phyloP scores from a whole-genome alignment of 2,888 invertebrate species.

The Digitonthophagus gazella region DNA sequence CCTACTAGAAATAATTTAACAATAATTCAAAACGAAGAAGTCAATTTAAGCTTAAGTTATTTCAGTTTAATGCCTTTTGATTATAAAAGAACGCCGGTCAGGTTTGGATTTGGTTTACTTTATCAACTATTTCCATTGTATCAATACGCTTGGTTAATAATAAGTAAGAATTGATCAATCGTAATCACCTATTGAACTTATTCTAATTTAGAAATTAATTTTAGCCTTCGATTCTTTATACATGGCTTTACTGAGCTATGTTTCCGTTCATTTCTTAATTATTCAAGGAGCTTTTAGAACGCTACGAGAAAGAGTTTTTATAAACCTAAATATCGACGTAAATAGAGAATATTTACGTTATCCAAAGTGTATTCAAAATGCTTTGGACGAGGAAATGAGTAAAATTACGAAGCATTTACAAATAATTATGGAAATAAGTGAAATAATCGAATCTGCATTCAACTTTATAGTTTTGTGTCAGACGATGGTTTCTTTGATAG shows the following conservation, averaged over 20 bases:
- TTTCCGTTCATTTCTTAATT: conserved; percentile 36
- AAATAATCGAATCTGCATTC: conserved; percentile 35
- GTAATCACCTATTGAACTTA: too few species aligned
- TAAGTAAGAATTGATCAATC: conserved; percentile 26
- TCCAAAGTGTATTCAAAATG: conserved; percentile 25
- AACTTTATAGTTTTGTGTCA: conserved; percentile 37
- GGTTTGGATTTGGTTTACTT: conserved; percentile 31
- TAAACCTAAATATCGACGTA: conserved; percentile 20
- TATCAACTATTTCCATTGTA: conserved; percentile 34
- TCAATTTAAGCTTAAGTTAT: conserved; percentile 29
- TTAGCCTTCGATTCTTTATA: conserved; percentile 39
- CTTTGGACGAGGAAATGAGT: conserved; percentile 36
- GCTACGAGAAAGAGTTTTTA: conserved; percentile 31
- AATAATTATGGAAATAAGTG: conserved; percentile 35
- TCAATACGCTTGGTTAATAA: conserved; percentile 33
- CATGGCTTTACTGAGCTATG: conserved; percentile 34
- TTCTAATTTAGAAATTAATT: neutral
- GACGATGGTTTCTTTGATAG: conserved; percentile 36
- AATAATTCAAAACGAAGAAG: neutral
- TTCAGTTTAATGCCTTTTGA: conserved; percentile 35
- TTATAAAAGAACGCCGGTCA: conserved; percentile 26
- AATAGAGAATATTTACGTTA: conserved; percentile 16
- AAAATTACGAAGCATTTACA: conserved; percentile 36
- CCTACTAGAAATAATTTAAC: neutral
- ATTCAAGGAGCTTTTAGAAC: conserved; percentile 38